phyloP scores from a whole-genome alignment of 2,797 vertebrate genomes.

The Enteromius anoplus region DNA sequence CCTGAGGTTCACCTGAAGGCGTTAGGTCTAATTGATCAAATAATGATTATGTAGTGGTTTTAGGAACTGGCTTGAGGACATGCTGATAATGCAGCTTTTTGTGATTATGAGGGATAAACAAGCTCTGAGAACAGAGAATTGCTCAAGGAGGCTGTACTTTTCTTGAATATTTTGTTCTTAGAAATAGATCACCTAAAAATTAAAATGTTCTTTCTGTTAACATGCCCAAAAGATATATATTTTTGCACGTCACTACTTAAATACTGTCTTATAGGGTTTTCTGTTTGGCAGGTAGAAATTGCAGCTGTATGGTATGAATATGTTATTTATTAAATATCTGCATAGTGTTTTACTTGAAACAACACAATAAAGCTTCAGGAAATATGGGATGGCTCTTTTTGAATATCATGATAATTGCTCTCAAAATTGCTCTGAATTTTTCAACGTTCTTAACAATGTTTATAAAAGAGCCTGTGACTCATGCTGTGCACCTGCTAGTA shows the following conservation, averaged over 20 bases:
- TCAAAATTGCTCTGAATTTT: constrained; percentile 6
- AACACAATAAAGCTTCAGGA: constrained; percentile 5
- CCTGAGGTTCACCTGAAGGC: constrained; percentile 35
- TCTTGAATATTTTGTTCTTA: neutral
- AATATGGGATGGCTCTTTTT: constrained; percentile 18
- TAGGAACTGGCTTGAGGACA: constrained; percentile 22
- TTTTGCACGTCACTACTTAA: neutral
- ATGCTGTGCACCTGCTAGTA: constrained; percentile 42
- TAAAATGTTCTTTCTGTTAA: neutral
- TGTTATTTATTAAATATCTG: constrained; percentile 13
- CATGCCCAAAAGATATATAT: neutral
- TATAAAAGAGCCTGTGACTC: constrained; percentile 29
- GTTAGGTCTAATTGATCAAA: constrained; percentile 58
- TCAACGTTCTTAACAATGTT: constrained; percentile 16
- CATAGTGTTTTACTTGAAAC: constrained; percentile 1
- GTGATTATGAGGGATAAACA: constrained; percentile 44
- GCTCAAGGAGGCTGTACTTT: constrained; percentile 36
- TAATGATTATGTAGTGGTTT: constrained; percentile 52
- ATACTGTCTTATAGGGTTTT: constrained; percentile 9
- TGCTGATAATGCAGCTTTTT: constrained; percentile 25
- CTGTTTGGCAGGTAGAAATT: constrained; percentile 19
- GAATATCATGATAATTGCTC: constrained; percentile 25
- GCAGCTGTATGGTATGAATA: neutral
- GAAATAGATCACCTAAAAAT: neutral
- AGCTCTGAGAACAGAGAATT: constrained; percentile 3